Evolutionary conservation across 2,797 vertebrate species (phyloP).

Genomic region (Antennarius maculatus): DNA sequence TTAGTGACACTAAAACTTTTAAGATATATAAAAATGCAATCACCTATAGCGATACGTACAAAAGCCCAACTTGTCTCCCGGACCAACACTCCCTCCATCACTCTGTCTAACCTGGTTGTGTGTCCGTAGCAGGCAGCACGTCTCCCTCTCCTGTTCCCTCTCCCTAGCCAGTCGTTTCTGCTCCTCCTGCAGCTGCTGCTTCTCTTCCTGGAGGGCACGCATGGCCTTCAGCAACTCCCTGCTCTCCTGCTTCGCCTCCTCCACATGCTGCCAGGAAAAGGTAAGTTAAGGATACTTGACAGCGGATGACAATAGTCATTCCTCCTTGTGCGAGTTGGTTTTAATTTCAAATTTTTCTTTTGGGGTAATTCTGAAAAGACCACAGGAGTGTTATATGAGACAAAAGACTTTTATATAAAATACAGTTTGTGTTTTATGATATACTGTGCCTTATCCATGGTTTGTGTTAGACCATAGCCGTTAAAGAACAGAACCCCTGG

Average conservation of each 20-base stretch:
- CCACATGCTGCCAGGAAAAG: constrained; percentile 85
- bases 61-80: background rate
- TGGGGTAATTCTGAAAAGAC: background rate
- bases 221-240: constrained; percentile 90
- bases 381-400: background rate
- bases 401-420: background rate
- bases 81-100: background rate
- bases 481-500: background rate
- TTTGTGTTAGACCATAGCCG: constrained; percentile 5
- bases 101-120: constrained; percentile 87
- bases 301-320: background rate
- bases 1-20: background rate
- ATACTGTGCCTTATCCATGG: background rate
- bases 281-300: background rate
- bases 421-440: background rate
- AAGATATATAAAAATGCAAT: no score
- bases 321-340: background rate
- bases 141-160: constrained; percentile 88
- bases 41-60: background rate
- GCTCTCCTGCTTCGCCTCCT: constrained; percentile 94
- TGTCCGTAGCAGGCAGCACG: constrained; percentile 84
- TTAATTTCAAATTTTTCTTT: background rate
- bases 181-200: constrained; percentile 89
- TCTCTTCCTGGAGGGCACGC: constrained; percentile 90
- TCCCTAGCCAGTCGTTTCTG: constrained; percentile 88